Conservation (phyloP, 2,113 vertebrate species). For the Cephalopholis sonnerati region DNA sequence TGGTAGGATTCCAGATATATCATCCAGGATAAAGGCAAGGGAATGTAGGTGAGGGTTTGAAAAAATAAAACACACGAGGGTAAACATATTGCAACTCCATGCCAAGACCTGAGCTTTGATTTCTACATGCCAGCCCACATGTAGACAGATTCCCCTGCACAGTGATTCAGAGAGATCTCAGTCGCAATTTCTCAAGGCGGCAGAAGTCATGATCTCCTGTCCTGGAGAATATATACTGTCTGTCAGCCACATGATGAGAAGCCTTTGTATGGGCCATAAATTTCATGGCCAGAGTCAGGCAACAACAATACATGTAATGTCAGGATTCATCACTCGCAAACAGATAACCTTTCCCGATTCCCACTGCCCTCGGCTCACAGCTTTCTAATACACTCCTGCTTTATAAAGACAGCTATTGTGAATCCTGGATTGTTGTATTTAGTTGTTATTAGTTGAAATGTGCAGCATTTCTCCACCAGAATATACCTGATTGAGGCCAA, state of each 20-base stretch:
- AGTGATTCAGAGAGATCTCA: slow-evolving; percentile 62
- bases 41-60: slow-evolving; percentile 23
- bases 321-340: slow-evolving; percentile 70
- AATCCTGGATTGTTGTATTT: slow-evolving; percentile 35
- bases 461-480: slow-evolving; percentile 20
- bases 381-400: slow-evolving; percentile 28
- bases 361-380: slow-evolving; percentile 41
- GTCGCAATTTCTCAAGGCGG: slow-evolving; percentile 57
- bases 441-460: slow-evolving; percentile 40
- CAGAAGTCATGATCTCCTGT: slow-evolving; percentile 75
- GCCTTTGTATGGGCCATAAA: slow-evolving; percentile 72
- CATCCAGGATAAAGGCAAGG: slow-evolving; percentile 27
- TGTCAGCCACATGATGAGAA: slow-evolving; percentile 74
- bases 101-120: slow-evolving; percentile 36
- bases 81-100: slow-evolving; percentile 16
- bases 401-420: slow-evolving; percentile 37
- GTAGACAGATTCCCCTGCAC: slow-evolving; percentile 25
- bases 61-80: slow-evolving; percentile 37
- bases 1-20: slow-evolving; percentile 36
- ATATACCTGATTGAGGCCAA: slow-evolving; percentile 22
- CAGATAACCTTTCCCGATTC: slow-evolving; percentile 60
- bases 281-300: slow-evolving; percentile 66
- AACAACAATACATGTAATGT: slow-evolving; percentile 68
- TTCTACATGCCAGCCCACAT: slow-evolving; percentile 45
- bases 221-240: slow-evolving; percentile 66